These are phyloP conservation scores for Colletes collaris DNA, from an alignment of 2,888 invertebrate genomes.

Conservation along the genomic window DNA sequence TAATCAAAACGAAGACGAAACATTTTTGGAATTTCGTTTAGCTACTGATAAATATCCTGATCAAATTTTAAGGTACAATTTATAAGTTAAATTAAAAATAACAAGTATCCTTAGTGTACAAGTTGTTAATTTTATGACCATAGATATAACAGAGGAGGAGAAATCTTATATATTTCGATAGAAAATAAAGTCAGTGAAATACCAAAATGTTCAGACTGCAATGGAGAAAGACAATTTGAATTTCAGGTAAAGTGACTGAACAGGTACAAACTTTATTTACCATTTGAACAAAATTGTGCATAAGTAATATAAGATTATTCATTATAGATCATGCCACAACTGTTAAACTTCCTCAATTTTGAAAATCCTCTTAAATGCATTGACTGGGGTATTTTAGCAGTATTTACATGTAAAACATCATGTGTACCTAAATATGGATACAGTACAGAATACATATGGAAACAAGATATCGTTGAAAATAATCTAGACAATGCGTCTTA, in stretches of 20 bases:
- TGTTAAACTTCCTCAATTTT: conserved; percentile 88
- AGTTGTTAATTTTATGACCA: neutral
- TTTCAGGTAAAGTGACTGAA: conserved; percentile 87
- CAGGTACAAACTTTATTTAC: conserved; percentile 14
- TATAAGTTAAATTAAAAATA: neutral
- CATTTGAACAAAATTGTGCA: neutral
- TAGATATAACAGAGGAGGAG: conserved; percentile 91
- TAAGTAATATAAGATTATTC: conserved; percentile 15
- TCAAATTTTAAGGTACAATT: conserved; percentile 86
- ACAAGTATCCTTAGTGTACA: neutral
- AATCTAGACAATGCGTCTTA: neutral
- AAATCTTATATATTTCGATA: conserved; percentile 92
- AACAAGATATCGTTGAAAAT: conserved; percentile 89
- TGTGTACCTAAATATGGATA: conserved; percentile 89
- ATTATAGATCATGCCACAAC: conserved; percentile 91
- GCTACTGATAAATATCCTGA: conserved; percentile 89
- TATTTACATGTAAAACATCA: conserved; percentile 93
- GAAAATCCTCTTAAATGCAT: conserved; percentile 86
- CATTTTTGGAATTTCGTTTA: conserved; percentile 91
- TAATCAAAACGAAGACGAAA: conserved; percentile 88
- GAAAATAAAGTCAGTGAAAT: conserved; percentile 84
- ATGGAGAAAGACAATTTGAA: conserved; percentile 92
- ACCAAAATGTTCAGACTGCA: conserved; percentile 91
- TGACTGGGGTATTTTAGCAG: conserved; percentile 95
- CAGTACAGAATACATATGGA: conserved; percentile 90